Evolutionary conservation across 1,140 invertebrate species (phyloP).

Genomic region (Caenorhabditis briggsae): DNA sequence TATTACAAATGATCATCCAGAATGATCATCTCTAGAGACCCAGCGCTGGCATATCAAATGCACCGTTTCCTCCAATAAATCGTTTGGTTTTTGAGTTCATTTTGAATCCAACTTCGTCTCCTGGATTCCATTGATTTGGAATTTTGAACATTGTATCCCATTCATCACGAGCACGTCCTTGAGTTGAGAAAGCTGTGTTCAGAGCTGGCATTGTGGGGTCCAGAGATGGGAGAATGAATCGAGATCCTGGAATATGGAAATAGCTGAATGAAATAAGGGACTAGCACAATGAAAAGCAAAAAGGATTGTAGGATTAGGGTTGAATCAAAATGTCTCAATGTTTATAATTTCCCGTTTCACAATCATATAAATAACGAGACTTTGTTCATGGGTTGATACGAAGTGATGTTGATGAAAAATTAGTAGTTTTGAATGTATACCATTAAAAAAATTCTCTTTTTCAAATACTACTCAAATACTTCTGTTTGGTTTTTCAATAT

Average conservation of each 20-base stretch:
- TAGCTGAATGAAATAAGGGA: too few relatives aligned
- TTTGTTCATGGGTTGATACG: too few relatives aligned
- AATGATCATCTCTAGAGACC: slow-evolving; percentile 39
- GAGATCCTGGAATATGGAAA: slow-evolving; percentile 21
- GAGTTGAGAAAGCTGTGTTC: slow-evolving; percentile 66
- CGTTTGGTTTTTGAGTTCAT: slow-evolving; percentile 62
- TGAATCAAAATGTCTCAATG: too few relatives aligned
- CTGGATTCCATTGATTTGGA: slow-evolving; percentile 63
- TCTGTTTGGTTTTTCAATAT: neutral
- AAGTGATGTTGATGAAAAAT: too few relatives aligned
- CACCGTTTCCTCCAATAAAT: slow-evolving; percentile 66
- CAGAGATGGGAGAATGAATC: slow-evolving; percentile 65
- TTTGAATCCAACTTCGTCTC: slow-evolving; percentile 63
- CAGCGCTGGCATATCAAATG: slow-evolving; percentile 63
- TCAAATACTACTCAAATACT: too few relatives aligned
- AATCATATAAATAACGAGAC: too few relatives aligned
- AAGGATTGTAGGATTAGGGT: too few relatives aligned
- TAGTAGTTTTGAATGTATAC: too few relatives aligned
- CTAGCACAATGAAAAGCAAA: too few relatives aligned
- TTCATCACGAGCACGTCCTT: slow-evolving; percentile 64
- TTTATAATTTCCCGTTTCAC: too few relatives aligned
- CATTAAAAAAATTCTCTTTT: too few relatives aligned
- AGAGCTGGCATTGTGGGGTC: slow-evolving; percentile 66
- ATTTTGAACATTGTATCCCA: slow-evolving; percentile 66
- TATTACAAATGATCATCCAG: neutral